These are phyloP conservation scores for Capromys pilorides DNA, from an alignment of 2,797 vertebrate species.

Conservation along the genomic window DNA sequence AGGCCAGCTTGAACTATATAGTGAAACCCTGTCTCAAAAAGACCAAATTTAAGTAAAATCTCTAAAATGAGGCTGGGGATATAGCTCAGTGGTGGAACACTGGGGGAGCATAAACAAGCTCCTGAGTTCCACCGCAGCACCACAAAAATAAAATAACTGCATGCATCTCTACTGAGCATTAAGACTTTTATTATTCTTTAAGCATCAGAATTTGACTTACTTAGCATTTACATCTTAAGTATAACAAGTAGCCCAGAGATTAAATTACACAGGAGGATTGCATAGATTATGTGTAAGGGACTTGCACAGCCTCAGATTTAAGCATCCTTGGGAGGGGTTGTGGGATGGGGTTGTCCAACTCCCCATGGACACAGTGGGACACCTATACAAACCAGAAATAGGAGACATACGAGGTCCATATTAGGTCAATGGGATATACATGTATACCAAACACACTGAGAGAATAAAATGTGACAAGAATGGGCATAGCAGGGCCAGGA, in stretches of 20 bases:
- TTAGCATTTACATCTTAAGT: not conserved
- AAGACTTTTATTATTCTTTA: not conserved
- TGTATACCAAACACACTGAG: not conserved
- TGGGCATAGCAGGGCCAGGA: not conserved
- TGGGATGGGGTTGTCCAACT: not conserved
- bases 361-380: not conserved
- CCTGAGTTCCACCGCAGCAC: not conserved
- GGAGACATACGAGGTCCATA: not conserved
- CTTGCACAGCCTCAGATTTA: not conserved
- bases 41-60: too few relatives aligned
- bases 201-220: not conserved
- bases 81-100: too few relatives aligned
- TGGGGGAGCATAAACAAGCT: not conserved
- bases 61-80: not conserved
- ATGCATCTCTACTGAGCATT: not conserved
- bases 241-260: not conserved
- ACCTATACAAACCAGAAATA: not conserved
- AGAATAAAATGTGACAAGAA: not conserved
- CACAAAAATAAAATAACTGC: not conserved
- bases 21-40: too few relatives aligned
- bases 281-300: not conserved
- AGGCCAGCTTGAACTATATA: not conserved
- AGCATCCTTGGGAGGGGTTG: not conserved
- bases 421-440: not conserved
- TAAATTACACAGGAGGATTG: not conserved